Percentiles rank a stretch among this genome's conserved stretches.
Evolutionary conservation across 2,797 vertebrate genomes (phyloP).

Genomic region (Hybognathus amarus): DNA sequence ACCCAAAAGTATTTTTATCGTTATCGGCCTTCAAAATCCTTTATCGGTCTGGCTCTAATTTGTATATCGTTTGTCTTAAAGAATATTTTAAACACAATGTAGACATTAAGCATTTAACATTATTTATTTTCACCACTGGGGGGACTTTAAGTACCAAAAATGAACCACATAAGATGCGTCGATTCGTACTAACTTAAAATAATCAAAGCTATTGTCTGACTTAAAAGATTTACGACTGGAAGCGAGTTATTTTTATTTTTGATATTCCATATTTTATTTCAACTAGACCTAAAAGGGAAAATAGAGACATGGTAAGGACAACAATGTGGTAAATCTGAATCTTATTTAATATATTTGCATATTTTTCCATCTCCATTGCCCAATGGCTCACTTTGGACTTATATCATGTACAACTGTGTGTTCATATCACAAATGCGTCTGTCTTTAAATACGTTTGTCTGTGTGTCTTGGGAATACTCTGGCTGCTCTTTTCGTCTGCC

Average conservation of each 20-base stretch:
- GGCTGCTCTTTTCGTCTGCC: conserved; percentile 71
- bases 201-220: not conserved
- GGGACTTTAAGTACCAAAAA: no score
- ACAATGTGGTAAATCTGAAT: not conserved
- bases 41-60: no score
- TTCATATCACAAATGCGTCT: conserved; percentile 55
- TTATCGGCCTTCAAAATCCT: no score
- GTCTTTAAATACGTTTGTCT: conserved; percentile 61
- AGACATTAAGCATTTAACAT: no score
- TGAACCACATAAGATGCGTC: not conserved
- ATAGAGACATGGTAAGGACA: not conserved
- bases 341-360: not conserved
- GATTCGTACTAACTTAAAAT: not conserved
- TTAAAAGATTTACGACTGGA: not conserved
- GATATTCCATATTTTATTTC: not conserved
- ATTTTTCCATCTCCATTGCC: not conserved
- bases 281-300: not conserved
- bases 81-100: no score
- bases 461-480: conserved; percentile 66
- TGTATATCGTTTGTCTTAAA: no score
- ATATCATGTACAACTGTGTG: conserved; percentile 52
- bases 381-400: not conserved
- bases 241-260: not conserved
- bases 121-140: no score
- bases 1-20: no score